phyloP scores from a whole-genome alignment of 2,113 vertebrate genomes.

The Chunga burmeisteri region DNA sequence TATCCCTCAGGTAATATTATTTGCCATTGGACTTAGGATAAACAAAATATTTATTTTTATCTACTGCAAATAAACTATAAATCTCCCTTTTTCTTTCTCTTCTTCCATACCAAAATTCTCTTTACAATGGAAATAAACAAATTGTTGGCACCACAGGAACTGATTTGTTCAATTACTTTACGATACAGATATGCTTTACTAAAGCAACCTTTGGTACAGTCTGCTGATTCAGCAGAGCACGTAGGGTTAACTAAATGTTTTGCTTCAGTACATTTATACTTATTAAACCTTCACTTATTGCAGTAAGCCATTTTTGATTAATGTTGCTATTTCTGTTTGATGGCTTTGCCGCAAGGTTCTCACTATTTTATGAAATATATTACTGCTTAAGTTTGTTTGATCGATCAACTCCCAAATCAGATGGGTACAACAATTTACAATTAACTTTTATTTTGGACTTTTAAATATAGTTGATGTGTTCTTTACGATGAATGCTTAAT shows the following conservation, averaged over 20 bases:
- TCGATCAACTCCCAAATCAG: conserved; percentile 69
- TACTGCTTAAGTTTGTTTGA: conserved; percentile 74
- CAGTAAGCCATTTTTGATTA: conserved; percentile 78
- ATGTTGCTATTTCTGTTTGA: conserved; percentile 76
- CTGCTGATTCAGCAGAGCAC: conserved; percentile 59
- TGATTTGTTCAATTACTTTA: neutral
- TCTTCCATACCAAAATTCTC: neutral
- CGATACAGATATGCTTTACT: neutral
- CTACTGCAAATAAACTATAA: neutral
- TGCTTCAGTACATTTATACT: conserved; percentile 73
- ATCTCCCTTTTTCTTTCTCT: neutral
- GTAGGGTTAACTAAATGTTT: conserved; percentile 63
- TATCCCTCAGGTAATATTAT: neutral
- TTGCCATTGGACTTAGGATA: neutral
- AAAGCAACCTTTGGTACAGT: neutral
- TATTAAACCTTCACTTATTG: conserved; percentile 79
- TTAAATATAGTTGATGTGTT: conserved; percentile 5
- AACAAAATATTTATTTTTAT: neutral
- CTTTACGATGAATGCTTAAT: neutral
- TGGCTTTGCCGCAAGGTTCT: conserved; percentile 67
- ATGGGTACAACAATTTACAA: conserved; percentile 58
- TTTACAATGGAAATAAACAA: neutral
- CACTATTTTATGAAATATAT: conserved; percentile 70
- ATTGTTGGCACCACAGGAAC: neutral
- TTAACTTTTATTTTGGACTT: conserved; percentile 48